Base-by-base conservation (phyloP, 2,888 invertebrate species). In the Epirrhoe tristata region DNA sequence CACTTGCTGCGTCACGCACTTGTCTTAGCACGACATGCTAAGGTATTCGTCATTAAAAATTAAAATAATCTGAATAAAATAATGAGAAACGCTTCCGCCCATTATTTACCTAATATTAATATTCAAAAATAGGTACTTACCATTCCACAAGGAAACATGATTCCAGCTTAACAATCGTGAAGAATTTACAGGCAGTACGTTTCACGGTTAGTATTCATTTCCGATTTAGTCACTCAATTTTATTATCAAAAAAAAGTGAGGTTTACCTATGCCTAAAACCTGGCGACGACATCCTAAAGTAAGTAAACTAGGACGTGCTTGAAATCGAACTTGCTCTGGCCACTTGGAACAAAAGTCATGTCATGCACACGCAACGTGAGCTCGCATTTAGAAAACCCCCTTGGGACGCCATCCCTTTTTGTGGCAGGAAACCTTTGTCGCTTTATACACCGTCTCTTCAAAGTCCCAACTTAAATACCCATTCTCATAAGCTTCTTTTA, bases 281-380 rank as follows among this genome's bases (percentile, higher is more conserved):
- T 24, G 24, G 24, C 3, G 24, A 24, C 24, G 36, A 6, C 36
- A 36, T 36, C 52, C 24, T 14, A 24, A 24, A 24, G 3, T 24
- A 24, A 24, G 24, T 24, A 24, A 24, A 24, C 24, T 24, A 24
- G 24, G 24, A 24, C 24, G 24, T 24, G 24, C 14, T 55, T 17
- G 46, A 31, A 17, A 7, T 39, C 7, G 39, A 63, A 60, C 54
- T 54, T 16, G 36, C 39, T 60, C 48, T 32, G 50, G 34, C 46
- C 34, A 31, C 51, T n/a, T 16, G 43, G 24, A 24, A 64, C 65
- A 63, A 69, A 64, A 58, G 60, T 43, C 56, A 52, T 48, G 51
- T 66, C 72, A 66, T 69, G 69, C 66, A 66, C 74, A 72, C 68
- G 66, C 70, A 57, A 64, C 46, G 59, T 63, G 17, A 34, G n/a